Base-by-base conservation (phyloP, 2,113 vertebrate genomes). In the Bagarius yarrelli region DNA sequence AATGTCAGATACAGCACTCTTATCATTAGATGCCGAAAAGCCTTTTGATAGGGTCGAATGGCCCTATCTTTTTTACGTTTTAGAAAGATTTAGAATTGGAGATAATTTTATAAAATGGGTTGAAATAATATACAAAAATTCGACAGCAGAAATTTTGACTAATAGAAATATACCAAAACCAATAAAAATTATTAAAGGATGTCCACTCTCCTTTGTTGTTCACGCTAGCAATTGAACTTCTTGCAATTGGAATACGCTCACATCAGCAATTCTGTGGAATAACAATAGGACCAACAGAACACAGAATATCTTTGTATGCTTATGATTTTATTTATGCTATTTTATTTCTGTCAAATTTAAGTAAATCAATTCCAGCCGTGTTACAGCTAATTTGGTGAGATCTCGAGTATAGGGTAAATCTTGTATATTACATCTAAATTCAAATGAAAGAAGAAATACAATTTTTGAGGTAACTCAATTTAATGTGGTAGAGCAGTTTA, bases 1-100 rank as follows among this genome's bases (percentile, higher is more conserved):
- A 21, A 78, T 12, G 18, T 11, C 76, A 30, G 60, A 64, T 23
- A 64, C 18, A 63, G 76, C 76, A 63, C 40, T 52, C 0, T 12
- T 70, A 47, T 70, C 40, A 50, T 30, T 72, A n/a, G 76, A 78
- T 55, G 50, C 27, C 0, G 14, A 78, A 53, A 77, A n/a, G 59
- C 75, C 75, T 64, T 77, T n/a, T n/a, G n/a, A n/a, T n/a, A n/a
- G n/a, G n/a, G n/a, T n/a, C n/a, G n/a, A n/a, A n/a, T n/a, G n/a
- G 36, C n/a, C n/a, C n/a, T n/a, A 77, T 77, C 40, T 25, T 34
- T 73, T 61, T 14, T 23, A 9, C 18, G 59, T 74, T n/a, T 66
- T 78, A 23, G 47, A 67, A 78, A 78, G 40, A 47, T 64, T 78
- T 50, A 44, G 59, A 30, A 6, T 4, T 70, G 67, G 67, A n/a